Evolutionary conservation across 2,797 vertebrate species (phyloP).

Genomic region (Lepilemur ruficaudatus): DNA sequence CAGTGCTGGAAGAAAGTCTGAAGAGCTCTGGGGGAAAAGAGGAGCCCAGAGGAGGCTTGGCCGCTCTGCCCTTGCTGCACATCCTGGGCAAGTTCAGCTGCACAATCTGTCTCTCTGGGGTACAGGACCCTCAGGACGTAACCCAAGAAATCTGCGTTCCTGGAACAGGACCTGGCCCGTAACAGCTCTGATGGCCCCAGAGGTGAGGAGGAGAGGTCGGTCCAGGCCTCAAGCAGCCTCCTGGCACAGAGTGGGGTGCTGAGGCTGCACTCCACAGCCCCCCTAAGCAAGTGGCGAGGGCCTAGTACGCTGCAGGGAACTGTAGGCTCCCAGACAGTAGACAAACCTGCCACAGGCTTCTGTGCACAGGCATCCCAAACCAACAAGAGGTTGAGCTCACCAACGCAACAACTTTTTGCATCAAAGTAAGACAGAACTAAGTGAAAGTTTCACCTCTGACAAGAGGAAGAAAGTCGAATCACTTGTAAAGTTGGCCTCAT

Average conservation of each 20-base stretch:
- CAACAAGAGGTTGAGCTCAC: fast-evolving
- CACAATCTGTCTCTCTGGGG: not conserved
- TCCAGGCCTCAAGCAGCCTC: not conserved
- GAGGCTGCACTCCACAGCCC: not conserved
- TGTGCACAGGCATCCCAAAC: fast-evolving
- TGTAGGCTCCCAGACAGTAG: not conserved
- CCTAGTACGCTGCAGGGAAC: not conserved
- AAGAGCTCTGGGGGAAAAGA: not conserved
- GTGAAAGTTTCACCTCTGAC: not conserved
- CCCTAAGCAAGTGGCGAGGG: not conserved
- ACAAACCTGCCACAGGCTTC: not conserved
- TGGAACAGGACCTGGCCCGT: not conserved
- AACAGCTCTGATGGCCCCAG: not conserved
- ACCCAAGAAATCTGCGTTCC: not conserved
- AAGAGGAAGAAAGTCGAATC: not conserved
- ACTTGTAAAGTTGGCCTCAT: fast-evolving
- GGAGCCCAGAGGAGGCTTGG: not conserved
- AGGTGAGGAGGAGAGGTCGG: not conserved
- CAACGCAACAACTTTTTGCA: fast-evolving
- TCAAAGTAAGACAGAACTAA: too few species aligned
- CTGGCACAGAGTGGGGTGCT: not conserved
- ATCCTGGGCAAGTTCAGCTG: not conserved
- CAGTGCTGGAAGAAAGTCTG: not conserved
- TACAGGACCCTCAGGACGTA: not conserved
- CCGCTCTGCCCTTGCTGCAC: not conserved